Evolutionary conservation across 2,888 invertebrate species (phyloP), one percentile per base, ranked within the genome.

Genomic region (Hydrotaea cyrtoneurina): DNA sequence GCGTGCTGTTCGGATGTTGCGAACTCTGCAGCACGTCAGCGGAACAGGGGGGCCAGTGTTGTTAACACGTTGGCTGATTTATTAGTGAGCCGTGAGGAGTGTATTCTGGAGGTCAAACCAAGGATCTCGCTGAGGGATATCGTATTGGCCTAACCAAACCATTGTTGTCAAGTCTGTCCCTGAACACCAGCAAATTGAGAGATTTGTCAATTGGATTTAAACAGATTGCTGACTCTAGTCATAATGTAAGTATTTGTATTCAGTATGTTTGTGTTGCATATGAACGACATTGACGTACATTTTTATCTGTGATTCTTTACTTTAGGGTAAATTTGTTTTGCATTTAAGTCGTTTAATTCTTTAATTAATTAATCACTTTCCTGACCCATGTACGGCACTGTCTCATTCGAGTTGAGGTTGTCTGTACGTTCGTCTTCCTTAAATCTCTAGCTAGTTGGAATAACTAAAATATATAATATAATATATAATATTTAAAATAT

Each of bases 171-270:
- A 94, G 99, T 64, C 93, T 99, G 7, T 96, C 97, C 7, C 93
- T 99, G 72, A 98, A 95, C 71, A 95, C 96, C 50, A 93, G 95
- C 21, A 99, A 99, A 92, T 93, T 99, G 69, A 95, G 96, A 90
- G 97, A 96, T 78, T 93, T 99, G 84, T 94, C 98, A 0, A 93
- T 95, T 62, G 99, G 99, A 0, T 93, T 99, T 72, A 96, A 96
- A 86, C 99, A 99, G 93, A 99, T 99, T 86, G 98, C 98, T 13
- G 97, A 96, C 85, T 94, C 96, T 0, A 98, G 98, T 87, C 95
- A 96, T 87, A 93, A 95, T 88, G 92, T 92, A 80, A 90, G 90
- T 86, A 26, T 8, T 62, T 50, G 50, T 50, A 50, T 50, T 13
- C 13, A 50, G n/a, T 50, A 50, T n/a, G 50, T n/a, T n/a, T 7